Evolutionary conservation across 2,888 invertebrate species (phyloP).

Genomic region (Rotaria magnacalcarata): DNA sequence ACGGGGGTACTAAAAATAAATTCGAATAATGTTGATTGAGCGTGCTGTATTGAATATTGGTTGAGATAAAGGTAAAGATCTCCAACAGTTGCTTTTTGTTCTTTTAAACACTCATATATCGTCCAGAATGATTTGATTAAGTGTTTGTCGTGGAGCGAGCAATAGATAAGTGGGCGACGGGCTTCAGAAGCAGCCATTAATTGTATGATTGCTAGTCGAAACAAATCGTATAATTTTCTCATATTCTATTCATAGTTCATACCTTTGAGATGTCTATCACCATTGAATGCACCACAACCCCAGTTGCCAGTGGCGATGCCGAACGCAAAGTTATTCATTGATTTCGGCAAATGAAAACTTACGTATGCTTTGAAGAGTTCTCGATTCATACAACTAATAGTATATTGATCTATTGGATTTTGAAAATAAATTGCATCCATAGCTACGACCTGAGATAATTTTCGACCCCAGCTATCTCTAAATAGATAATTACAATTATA

Average conservation of each 20-base stretch:
- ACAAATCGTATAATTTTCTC: neutral
- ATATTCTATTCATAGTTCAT: neutral
- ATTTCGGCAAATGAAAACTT: constrained; percentile 37
- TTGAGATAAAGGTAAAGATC: neutral
- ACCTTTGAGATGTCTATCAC: constrained; percentile 61
- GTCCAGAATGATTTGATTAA: constrained; percentile 67
- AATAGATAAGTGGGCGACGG: constrained; percentile 72
- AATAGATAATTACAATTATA: neutral
- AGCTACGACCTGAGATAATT: constrained; percentile 69
- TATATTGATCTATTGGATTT: constrained; percentile 59
- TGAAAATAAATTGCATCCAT: constrained; percentile 78
- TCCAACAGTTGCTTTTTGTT: neutral
- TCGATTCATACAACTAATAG: constrained; percentile 60
- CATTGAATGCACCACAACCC: constrained; percentile 84
- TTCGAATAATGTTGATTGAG: neutral
- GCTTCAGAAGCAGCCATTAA: constrained; percentile 67
- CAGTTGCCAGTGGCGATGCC: constrained; percentile 83
- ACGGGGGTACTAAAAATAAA: neutral
- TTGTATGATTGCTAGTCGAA: constrained; percentile 68
- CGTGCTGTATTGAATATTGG: neutral
- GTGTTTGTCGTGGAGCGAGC: constrained; percentile 71
- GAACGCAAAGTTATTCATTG: constrained; percentile 49
- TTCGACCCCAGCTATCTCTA: constrained; percentile 58
- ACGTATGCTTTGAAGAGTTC: constrained; percentile 77
- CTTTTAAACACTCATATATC: constrained; percentile 57